A percentile compares a stretch with the other conserved stretches of the same genome.
phyloP scores from a whole-genome alignment of 2,797 vertebrate species.

The Pelobates cultripes region DNA sequence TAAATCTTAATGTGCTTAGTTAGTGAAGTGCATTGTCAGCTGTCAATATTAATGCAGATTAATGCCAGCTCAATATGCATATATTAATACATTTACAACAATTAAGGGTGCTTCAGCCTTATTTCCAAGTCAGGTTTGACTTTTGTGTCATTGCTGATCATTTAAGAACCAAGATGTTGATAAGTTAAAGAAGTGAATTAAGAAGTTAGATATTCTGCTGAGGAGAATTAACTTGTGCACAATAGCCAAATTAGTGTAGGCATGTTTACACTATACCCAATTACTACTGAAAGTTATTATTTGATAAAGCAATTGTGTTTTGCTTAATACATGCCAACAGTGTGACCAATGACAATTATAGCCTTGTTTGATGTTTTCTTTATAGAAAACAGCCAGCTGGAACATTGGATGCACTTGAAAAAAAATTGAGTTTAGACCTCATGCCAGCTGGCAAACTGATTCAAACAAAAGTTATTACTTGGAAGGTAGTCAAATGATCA shows the following conservation, averaged over 20 bases:
- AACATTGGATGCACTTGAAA: constrained; percentile 48
- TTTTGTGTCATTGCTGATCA: constrained; percentile 67
- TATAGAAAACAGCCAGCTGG: constrained; percentile 37
- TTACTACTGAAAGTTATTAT: constrained; percentile 67
- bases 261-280: constrained; percentile 64
- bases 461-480: constrained; percentile 49
- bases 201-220: neutral
- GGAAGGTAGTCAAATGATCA: constrained; percentile 48
- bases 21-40: constrained; percentile 35
- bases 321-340: constrained; percentile 16
- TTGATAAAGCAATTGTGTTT: constrained; percentile 65
- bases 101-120: constrained; percentile 47
- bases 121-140: constrained; percentile 60
- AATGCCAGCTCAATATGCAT: constrained; percentile 38
- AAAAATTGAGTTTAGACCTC: constrained; percentile 35
- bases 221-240: constrained; percentile 12
- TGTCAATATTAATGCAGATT: constrained; percentile 42
- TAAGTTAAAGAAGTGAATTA: neutral
- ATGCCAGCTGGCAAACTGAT: constrained; percentile 45
- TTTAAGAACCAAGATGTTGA: constrained; percentile 59
- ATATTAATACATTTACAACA: constrained; percentile 44
- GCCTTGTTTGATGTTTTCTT: constrained; percentile 31
- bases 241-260: constrained; percentile 66
- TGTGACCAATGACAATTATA: constrained; percentile 49
- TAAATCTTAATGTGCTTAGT: constrained; percentile 33